Evolutionary conservation across 2,113 vertebrate species (phyloP).

Genomic region (Epinephelus lanceolatus): DNA sequence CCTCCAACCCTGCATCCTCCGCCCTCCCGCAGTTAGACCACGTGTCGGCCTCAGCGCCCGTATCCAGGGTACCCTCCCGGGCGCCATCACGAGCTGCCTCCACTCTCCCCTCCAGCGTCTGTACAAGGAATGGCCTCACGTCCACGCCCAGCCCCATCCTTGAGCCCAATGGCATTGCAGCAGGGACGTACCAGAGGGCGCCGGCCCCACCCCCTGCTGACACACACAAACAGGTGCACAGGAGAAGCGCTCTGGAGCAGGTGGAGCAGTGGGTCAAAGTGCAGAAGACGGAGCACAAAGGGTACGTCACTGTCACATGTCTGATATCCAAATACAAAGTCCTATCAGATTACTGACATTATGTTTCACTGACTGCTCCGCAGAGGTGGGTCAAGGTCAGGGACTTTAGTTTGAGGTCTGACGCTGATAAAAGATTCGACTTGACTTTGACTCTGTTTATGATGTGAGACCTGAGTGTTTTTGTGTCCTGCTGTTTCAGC

Average conservation of each 20-base stretch:
- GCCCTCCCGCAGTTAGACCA: slow-evolving; percentile 39
- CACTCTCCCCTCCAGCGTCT: slow-evolving; percentile 68
- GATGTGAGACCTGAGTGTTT: too few species aligned
- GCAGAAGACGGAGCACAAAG: slow-evolving; percentile 90
- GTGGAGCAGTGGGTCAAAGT: slow-evolving; percentile 94
- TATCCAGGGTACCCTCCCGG: slow-evolving; percentile 79
- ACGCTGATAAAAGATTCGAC: too few species aligned
- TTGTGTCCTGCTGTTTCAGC: slow-evolving; percentile 73
- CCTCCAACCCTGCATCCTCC: slow-evolving; percentile 35
- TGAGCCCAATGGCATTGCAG: slow-evolving; percentile 92
- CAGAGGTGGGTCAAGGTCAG: too few species aligned
- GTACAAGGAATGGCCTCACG: slow-evolving; percentile 86
- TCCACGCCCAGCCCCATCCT: slow-evolving; percentile 83
- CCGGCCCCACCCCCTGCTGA: slow-evolving; percentile 76
- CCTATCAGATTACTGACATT: too few species aligned
- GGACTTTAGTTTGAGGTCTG: too few species aligned
- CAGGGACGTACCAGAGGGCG: slow-evolving; percentile 84
- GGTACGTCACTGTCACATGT: slow-evolving; percentile 82
- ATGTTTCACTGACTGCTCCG: too few species aligned
- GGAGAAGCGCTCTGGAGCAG: slow-evolving; percentile 89
- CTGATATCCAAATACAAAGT: too few species aligned
- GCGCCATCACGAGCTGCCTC: slow-evolving; percentile 82
- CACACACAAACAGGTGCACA: slow-evolving; percentile 86
- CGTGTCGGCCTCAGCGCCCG: slow-evolving; percentile 73
- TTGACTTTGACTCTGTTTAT: too few species aligned